Conservation (phyloP, 2,113 vertebrate genomes). For the Micronycteris hirsuta region DNA sequence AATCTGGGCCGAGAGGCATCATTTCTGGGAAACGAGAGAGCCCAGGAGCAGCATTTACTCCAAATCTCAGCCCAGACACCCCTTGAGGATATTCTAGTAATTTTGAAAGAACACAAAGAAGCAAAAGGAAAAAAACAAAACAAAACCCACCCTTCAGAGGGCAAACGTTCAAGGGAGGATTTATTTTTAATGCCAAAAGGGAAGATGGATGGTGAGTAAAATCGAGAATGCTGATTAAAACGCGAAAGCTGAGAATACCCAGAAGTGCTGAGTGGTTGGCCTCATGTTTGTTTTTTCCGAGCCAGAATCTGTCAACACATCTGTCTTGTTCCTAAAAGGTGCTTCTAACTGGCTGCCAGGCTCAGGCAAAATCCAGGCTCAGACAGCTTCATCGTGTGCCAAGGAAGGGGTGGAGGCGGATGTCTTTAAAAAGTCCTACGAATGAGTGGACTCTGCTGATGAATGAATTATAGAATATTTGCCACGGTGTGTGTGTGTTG, state of each 20-base stretch:
- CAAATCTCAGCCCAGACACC: background rate
- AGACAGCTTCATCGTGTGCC: background rate
- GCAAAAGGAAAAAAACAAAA: background rate
- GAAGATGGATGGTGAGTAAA: conserved; percentile 49
- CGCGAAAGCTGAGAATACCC: background rate
- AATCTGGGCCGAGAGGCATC: background rate
- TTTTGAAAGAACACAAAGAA: conserved; percentile 41
- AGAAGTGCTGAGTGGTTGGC: background rate
- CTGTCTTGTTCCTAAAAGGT: conserved; percentile 17
- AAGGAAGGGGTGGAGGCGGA: rapidly evolving
- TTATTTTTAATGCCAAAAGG: conserved; percentile 58
- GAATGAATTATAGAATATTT: background rate
- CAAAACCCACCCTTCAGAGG: conserved; percentile 40
- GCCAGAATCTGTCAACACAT: background rate
- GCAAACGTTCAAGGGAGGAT: conserved; percentile 68
- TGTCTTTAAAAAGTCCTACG: background rate
- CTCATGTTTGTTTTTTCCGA: background rate
- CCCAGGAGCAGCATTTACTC: background rate
- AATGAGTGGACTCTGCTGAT: background rate
- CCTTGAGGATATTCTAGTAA: background rate
- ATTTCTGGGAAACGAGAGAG: background rate
- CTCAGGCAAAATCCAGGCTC: background rate
- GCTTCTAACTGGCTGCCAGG: background rate
- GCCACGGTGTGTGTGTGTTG: background rate
- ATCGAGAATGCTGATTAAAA: conserved; percentile 6